Conservation (phyloP, 1,140 invertebrate genomes). For the Pristionchus pacificus region DNA sequence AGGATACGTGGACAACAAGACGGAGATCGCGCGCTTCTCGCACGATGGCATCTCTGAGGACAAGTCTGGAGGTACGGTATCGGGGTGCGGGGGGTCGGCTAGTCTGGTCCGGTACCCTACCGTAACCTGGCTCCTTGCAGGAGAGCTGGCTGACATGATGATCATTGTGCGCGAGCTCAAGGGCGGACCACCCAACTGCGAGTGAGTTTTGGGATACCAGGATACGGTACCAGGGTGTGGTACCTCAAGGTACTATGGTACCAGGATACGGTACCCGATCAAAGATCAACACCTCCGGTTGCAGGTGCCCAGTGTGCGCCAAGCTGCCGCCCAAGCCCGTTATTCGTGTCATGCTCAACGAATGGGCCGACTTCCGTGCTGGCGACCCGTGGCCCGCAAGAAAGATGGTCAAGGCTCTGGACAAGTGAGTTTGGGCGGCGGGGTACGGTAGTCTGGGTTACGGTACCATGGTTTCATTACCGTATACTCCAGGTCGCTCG, state of each 20-base stretch:
- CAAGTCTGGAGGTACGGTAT: slow-evolving; percentile 23
- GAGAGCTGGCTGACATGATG: slow-evolving; percentile 36
- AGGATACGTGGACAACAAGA: slow-evolving; percentile 46
- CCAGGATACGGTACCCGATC: not conserved
- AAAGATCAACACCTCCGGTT: too few relatives aligned
- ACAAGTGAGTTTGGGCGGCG: slow-evolving; percentile 17
- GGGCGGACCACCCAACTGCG: slow-evolving; percentile 36
- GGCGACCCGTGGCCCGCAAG: slow-evolving; percentile 35
- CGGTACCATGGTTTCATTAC: not conserved
- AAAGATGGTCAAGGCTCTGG: slow-evolving; percentile 11
- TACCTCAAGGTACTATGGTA: too few relatives aligned
- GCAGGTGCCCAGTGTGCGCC: not conserved
- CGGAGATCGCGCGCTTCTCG: slow-evolving; percentile 42
- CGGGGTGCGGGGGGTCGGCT: too few relatives aligned
- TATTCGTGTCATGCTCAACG: slow-evolving; percentile 38
- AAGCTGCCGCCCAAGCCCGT: slow-evolving; percentile 13
- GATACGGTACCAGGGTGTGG: not conserved
- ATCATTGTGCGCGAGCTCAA: slow-evolving; percentile 41
- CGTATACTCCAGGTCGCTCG: slow-evolving; percentile 14
- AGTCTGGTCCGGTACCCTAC: too few relatives aligned
- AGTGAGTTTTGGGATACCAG: slow-evolving; percentile 27
- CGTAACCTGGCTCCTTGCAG: too few relatives aligned
- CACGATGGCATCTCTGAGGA: slow-evolving; percentile 34
- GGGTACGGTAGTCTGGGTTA: too few relatives aligned
- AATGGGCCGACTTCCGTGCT: slow-evolving; percentile 40